Percentiles rank a stretch among this genome's conserved stretches.
These are phyloP conservation scores for Trilocha varians DNA, from an alignment of 2,888 invertebrate genomes.

Conservation along the genomic window DNA sequence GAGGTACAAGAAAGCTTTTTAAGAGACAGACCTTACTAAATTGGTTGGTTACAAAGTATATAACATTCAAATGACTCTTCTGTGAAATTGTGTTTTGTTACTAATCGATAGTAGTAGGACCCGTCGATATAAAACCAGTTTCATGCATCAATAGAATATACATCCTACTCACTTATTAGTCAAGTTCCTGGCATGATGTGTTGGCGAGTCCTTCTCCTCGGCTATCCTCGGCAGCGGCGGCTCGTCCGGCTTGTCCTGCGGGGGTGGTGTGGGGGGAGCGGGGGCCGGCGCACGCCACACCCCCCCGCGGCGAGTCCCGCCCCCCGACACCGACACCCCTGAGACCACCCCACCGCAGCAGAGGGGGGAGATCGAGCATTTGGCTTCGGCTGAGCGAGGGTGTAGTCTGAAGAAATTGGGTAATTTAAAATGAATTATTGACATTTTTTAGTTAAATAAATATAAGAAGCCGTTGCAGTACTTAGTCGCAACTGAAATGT, in stretches of 20 bases:
- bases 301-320: conserved; percentile 30
- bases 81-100: too few relatives aligned
- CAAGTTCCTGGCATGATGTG: conserved; percentile 63
- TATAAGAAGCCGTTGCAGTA: too few relatives aligned
- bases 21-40: too few relatives aligned
- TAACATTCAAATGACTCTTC: too few relatives aligned
- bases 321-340: conserved; percentile 35
- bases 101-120: too few relatives aligned
- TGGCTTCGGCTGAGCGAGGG: conserved; percentile 90
- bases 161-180: conserved; percentile 33
- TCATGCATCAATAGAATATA: too few relatives aligned
- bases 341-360: conserved; percentile 74
- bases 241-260: conserved; percentile 46
- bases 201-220: conserved; percentile 89
- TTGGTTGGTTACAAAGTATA: too few relatives aligned
- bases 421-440: too few relatives aligned
- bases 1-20: too few relatives aligned
- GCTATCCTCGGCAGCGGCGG: conserved; percentile 84
- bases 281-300: conserved; percentile 44
- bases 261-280: conserved; percentile 51
- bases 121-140: too few relatives aligned
- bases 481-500: too few relatives aligned
- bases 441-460: too few relatives aligned
- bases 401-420: conserved; percentile 82
- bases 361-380: conserved; percentile 87